Percentiles rank a stretch among this genome's conserved stretches.
Evolutionary conservation across 1,140 invertebrate species (phyloP).

Genomic region (Odontomachus brunneus): DNA sequence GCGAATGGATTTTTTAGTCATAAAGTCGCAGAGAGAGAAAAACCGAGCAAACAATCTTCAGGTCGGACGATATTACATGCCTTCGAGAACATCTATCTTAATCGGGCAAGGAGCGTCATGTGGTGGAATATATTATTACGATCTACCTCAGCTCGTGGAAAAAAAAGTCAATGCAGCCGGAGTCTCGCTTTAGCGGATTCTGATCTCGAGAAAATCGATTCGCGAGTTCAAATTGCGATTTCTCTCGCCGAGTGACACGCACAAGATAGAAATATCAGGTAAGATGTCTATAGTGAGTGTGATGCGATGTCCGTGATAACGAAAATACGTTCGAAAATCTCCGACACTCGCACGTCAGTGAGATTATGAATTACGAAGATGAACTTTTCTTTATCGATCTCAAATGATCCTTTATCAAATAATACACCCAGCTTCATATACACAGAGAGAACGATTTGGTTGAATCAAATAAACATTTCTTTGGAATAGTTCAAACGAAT

Average conservation of each 20-base stretch:
- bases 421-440: too few relatives aligned
- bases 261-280: conserved; percentile 44
- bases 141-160: conserved; percentile 34
- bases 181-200: conserved; percentile 26
- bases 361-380: too few relatives aligned
- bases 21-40: conserved; percentile 2
- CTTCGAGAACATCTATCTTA: conserved; percentile 20
- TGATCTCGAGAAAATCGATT: conserved; percentile 70
- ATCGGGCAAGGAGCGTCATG: not conserved
- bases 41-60: not conserved
- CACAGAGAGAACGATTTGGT: too few relatives aligned
- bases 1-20: not conserved
- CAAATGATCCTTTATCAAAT: too few relatives aligned
- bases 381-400: too few relatives aligned
- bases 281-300: not conserved
- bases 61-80: conserved; percentile 5
- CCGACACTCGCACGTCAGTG: not conserved
- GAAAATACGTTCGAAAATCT: not conserved
- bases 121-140: conserved; percentile 64
- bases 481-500: too few relatives aligned
- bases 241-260: conserved; percentile 24
- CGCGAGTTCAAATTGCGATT: conserved; percentile 29
- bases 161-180: conserved; percentile 55
- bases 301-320: not conserved
- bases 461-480: too few relatives aligned